Evolutionary conservation across 2,888 invertebrate species (phyloP), one percentile per base, ranked within the genome.

Genomic region (Disparrhopalites patrizii): DNA sequence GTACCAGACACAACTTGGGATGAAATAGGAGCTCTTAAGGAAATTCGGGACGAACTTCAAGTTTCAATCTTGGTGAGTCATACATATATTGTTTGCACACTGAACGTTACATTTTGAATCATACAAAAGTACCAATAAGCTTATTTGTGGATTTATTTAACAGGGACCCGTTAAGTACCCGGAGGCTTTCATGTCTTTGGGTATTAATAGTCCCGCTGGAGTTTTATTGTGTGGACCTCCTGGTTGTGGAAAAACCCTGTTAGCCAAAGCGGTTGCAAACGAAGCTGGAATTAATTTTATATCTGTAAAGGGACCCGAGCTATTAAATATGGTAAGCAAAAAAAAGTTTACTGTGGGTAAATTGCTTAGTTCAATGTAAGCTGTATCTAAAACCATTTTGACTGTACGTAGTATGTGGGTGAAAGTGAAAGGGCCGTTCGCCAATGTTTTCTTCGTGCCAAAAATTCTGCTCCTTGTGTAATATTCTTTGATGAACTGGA

Each of bases 401-500:
- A n/a, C n/a, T n/a, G n/a, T n/a, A n/a, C n/a, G n/a, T 75, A 89
- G 91, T 99, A 98, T 80, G 95, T 99, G 20, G 99, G 99, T 67
- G 98, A 99, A 81, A 97, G 96, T 80, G 99, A 99, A 80, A 85
- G 92, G 75, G 96, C 96, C 0, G 95, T 99, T 0, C 84, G 99
- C n/a, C 90, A 92, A 27, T 93, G 94, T 77, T 99, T 99, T 79
- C 63, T 88, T 92, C 84, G 97, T 71, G 99, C 98, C 0, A 83
- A 91, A 51, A 95, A 95, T 80, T 96, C 96, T 0, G 87, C 93
- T 0, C 99, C 99, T 0, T 99, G 98, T 78, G 95, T 99, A 2
- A 96, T 99, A 79, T 98, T 98, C 81, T 99, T 99, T 78, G 99
- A 99, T 78, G 99, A 99, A 81, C 85, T 99, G 70, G 99, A 99